Base-by-base conservation (phyloP, 2,797 vertebrate genomes). In the Salarias fasciatus region DNA sequence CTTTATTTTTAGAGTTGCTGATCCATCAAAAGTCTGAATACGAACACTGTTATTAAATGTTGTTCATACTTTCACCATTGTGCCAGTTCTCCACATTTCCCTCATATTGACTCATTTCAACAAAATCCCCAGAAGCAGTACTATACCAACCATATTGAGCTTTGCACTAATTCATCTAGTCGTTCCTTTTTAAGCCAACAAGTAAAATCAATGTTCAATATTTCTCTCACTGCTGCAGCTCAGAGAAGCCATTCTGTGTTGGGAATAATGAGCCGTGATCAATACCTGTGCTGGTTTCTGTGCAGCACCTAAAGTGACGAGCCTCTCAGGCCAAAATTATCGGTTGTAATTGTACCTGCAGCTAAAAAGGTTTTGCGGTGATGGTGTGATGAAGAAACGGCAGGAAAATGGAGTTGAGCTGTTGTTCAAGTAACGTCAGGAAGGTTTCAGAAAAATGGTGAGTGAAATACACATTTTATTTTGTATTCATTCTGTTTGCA, bases 321-420 rank as follows among this genome's bases (percentile, higher is more conserved):
- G 12, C 65, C 66, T 69, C 71, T 77, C 53, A 70, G 58, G 56
- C 52, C 6, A 0, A 78, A 44, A 69, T 64, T 72, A 69, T 15
- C 48, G 54, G 62, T 9, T 57, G 69, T 40, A 76, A 84, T 75
- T 66, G 58, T 24, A 51, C 36, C 55, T 29, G n/a, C 8, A 28
- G 61, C 60, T 77, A 24, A 64, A 79, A 31, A 8, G 58, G 62
- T 62, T 43, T 48, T 45, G 28, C 36, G 58, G 66, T 75, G 47
- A 69, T 12, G 54, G 47, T 45, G 11, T 77, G 54, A 85, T 78
- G 74, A 70, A 46, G 74, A 70, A 46, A 42, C 1, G 37, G 52
- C 61, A 45, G 44, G 63, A 24, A 64, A 80, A 84, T 79, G 55
- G 55, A 73, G 18, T 48, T 5, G 40, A 30, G 54, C 51, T 69